These are phyloP conservation scores for Smutsia temminckii DNA, from an alignment of 2,797 vertebrate genomes.

Conservation along the genomic window DNA sequence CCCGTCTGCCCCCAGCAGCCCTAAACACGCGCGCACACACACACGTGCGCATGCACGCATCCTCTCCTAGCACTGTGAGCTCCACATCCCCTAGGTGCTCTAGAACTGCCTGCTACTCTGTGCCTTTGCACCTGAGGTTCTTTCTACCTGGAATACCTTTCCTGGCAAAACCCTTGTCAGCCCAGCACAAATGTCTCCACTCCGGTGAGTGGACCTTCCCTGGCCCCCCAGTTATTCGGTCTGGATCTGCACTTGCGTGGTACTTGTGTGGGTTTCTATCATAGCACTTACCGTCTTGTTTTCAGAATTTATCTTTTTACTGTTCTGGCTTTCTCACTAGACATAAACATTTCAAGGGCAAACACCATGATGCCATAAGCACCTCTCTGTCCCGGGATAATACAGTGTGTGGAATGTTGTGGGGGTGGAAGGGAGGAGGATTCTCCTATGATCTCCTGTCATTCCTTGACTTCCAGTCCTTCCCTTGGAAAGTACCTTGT, in stretches of 20 bases:
- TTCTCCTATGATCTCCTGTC: neutral
- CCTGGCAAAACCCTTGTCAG: neutral
- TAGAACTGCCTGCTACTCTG: too few relatives aligned
- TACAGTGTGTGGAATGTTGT: neutral
- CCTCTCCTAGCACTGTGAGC: neutral
- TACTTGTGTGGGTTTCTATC: neutral
- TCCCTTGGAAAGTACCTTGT: neutral
- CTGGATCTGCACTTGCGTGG: neutral
- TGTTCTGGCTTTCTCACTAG: neutral
- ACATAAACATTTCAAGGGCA: neutral
- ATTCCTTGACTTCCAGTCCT: neutral
- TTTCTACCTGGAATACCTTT: neutral
- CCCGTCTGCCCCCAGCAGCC: neutral
- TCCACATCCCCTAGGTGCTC: neutral
- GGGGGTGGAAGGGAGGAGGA: neutral
- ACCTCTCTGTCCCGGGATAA: neutral
- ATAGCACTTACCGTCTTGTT: neutral
- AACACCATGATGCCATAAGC: neutral
- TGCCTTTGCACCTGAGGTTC: neutral
- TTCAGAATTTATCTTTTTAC: neutral
- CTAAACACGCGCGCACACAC: fast-evolving
- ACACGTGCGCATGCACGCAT: fast-evolving
- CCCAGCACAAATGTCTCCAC: neutral
- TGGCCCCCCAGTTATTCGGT: neutral
- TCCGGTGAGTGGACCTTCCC: neutral